phyloP scores from a whole-genome alignment of 2,888 invertebrate genomes.

The Meloe dianella region DNA sequence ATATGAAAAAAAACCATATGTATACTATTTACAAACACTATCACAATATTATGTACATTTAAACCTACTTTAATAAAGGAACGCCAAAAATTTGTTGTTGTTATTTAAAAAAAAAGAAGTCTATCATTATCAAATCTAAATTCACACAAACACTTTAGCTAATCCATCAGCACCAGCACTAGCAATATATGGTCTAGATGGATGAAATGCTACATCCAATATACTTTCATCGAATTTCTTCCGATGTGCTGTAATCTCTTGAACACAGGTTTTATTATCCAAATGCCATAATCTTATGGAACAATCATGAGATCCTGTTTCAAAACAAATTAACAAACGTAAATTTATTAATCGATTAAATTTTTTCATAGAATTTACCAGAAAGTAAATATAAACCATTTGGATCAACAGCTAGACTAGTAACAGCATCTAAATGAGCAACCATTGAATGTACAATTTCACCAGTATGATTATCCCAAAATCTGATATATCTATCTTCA shows the following conservation, averaged over 20 bases:
- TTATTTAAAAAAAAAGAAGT: not conserved
- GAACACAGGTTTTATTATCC: conserved; percentile 98
- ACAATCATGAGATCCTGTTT: conserved; percentile 81
- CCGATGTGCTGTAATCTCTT: conserved; percentile 99
- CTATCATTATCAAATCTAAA: conserved; percentile 26
- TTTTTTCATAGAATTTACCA: conserved; percentile 66
- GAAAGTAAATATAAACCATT: conserved; percentile 98
- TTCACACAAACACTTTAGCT: conserved; percentile 96
- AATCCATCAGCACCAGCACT: conserved; percentile 98
- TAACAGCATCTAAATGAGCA: conserved; percentile 98
- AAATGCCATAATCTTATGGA: conserved; percentile 99
- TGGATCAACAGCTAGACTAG: conserved; percentile 96
- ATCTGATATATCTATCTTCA: conserved; percentile 96
- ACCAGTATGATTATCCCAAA: conserved; percentile 96
- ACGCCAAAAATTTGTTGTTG: conserved; percentile 15
- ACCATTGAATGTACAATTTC: conserved; percentile 97
- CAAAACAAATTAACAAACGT: not conserved
- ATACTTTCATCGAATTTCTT: conserved; percentile 99
- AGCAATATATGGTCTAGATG: conserved; percentile 96
- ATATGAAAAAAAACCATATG: too few species aligned
- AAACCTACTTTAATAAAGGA: conserved; percentile 38
- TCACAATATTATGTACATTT: conserved; percentile 51
- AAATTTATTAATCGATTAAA: too few species aligned
- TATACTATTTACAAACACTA: too few species aligned
- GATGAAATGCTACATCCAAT: conserved; percentile 99